phyloP scores from a whole-genome alignment of 2,888 invertebrate genomes.

The Caenorhabditis sp. region DNA sequence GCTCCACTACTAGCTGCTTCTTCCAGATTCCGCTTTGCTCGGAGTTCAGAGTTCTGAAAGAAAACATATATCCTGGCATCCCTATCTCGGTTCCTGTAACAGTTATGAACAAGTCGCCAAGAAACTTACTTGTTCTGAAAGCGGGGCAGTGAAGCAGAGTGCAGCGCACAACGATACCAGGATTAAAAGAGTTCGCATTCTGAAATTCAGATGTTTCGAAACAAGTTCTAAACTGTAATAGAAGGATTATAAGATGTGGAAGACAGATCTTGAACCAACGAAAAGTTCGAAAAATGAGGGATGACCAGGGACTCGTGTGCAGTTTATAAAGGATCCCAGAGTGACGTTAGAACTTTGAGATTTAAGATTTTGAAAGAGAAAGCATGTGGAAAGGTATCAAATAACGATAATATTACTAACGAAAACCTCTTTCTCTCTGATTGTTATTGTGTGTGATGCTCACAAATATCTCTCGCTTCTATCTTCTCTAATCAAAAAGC shows the following conservation, averaged over 20 bases:
- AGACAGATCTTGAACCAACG: too few species aligned
- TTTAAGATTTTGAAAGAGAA: slow-evolving; percentile 14
- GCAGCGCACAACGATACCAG: slow-evolving; percentile 58
- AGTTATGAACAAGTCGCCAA: too few species aligned
- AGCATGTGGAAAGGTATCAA: slow-evolving; percentile 22
- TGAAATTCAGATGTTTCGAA: slow-evolving; percentile 6
- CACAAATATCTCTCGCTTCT: slow-evolving; percentile 20
- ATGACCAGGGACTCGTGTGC: slow-evolving; percentile 11
- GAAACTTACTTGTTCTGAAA: slow-evolving; percentile 43
- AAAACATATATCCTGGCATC: too few species aligned
- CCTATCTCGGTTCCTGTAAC: too few species aligned
- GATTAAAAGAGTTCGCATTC: slow-evolving; percentile 55
- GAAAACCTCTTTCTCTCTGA: slow-evolving; percentile 42
- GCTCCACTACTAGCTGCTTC: slow-evolving; percentile 41
- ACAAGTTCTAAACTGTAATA: neutral
- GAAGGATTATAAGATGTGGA: neutral
- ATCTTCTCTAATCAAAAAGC: slow-evolving; percentile 28
- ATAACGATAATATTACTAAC: slow-evolving; percentile 11
- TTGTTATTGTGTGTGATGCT: slow-evolving; percentile 40
- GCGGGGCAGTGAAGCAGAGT: slow-evolving; percentile 57
- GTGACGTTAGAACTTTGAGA: slow-evolving; percentile 37
- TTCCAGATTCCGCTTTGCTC: slow-evolving; percentile 26
- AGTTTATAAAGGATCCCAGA: slow-evolving; percentile 18
- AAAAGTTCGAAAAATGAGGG: neutral
- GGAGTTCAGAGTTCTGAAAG: slow-evolving; percentile 21